Percentiles rank a stretch among this genome's conserved stretches.
Evolutionary conservation across 2,113 vertebrate species (phyloP).

Genomic region (Hucho hucho): DNA sequence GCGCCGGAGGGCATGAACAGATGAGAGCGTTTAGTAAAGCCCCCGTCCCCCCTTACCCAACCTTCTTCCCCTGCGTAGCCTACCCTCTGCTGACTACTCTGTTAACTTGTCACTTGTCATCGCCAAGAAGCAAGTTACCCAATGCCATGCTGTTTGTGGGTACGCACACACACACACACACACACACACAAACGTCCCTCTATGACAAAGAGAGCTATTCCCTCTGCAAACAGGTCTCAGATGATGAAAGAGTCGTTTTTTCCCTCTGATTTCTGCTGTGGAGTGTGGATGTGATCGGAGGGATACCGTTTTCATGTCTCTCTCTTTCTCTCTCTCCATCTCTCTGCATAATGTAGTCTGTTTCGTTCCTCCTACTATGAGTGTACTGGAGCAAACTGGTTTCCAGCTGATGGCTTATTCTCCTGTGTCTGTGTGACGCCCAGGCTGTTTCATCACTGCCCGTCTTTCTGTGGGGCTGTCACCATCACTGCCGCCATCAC

Average conservation of each 20-base stretch:
- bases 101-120: slow-evolving; percentile 85
- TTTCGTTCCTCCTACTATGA: slow-evolving; percentile 18
- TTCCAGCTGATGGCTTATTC: slow-evolving; percentile 66
- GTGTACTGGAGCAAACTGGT: slow-evolving; percentile 57
- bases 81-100: slow-evolving; percentile 66
- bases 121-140: slow-evolving; percentile 81
- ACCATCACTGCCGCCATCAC: background rate
- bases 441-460: background rate
- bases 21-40: slow-evolving; percentile 84
- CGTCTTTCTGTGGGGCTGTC: background rate
- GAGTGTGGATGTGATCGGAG: slow-evolving; percentile 62
- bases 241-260: slow-evolving; percentile 70
- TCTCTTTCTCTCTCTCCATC: slow-evolving; percentile 17
- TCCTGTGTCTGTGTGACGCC: slow-evolving; percentile 20
- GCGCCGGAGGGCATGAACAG: slow-evolving; percentile 79
- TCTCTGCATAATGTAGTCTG: slow-evolving; percentile 18
- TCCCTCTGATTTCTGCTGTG: slow-evolving; percentile 67
- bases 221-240: slow-evolving; percentile 56
- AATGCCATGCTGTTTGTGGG: slow-evolving; percentile 82
- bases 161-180: slow-evolving; percentile 30
- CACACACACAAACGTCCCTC: slow-evolving; percentile 3
- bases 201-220: slow-evolving; percentile 52
- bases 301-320: slow-evolving; percentile 11
- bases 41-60: slow-evolving; percentile 43
- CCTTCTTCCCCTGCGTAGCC: slow-evolving; percentile 47